phyloP scores from a whole-genome alignment of 2,888 invertebrate species.

The Mongoloraphidia duomilia region DNA sequence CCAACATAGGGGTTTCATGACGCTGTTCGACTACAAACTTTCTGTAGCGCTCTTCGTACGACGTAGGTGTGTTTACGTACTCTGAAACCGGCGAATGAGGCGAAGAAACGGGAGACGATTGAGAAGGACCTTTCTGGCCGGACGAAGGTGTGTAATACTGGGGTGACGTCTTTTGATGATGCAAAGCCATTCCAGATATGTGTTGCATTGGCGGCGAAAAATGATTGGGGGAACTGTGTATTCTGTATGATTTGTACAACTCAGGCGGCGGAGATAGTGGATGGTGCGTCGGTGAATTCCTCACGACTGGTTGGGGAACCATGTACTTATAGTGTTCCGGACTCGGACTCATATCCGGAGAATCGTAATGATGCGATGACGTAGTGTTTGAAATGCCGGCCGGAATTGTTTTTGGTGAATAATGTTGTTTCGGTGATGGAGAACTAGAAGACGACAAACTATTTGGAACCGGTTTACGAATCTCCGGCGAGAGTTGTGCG shows the following conservation, averaged over 20 bases:
- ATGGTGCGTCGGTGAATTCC: constrained; percentile 1
- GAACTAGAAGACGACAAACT: constrained; percentile 32
- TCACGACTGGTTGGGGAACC: background rate
- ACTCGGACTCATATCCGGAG: constrained; percentile 33
- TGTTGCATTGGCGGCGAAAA: constrained; percentile 12
- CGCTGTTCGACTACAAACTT: too few relatives aligned
- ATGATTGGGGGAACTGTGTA: constrained; percentile 1
- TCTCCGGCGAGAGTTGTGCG: constrained; percentile 21
- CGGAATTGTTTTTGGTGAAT: constrained; percentile 6
- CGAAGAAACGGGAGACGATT: constrained; percentile 4
- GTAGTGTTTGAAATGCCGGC: background rate
- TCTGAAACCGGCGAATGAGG: too few relatives aligned
- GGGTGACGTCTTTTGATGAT: constrained; percentile 10
- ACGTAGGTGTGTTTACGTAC: too few relatives aligned
- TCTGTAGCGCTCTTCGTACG: too few relatives aligned
- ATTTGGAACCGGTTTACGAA: constrained; percentile 23
- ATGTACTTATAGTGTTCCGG: constrained; percentile 31
- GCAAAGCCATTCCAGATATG: constrained; percentile 11
- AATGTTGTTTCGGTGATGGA: constrained; percentile 2
- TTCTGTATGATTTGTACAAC: constrained; percentile 3
- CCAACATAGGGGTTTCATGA: too few relatives aligned
- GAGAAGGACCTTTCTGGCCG: constrained; percentile 6
- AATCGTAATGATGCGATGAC: constrained; percentile 15
- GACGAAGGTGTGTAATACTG: constrained; percentile 9
- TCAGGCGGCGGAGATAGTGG: constrained; percentile 7